Conservation (phyloP, 2,113 vertebrate genomes). For the Xenopus tropicalis region DNA sequence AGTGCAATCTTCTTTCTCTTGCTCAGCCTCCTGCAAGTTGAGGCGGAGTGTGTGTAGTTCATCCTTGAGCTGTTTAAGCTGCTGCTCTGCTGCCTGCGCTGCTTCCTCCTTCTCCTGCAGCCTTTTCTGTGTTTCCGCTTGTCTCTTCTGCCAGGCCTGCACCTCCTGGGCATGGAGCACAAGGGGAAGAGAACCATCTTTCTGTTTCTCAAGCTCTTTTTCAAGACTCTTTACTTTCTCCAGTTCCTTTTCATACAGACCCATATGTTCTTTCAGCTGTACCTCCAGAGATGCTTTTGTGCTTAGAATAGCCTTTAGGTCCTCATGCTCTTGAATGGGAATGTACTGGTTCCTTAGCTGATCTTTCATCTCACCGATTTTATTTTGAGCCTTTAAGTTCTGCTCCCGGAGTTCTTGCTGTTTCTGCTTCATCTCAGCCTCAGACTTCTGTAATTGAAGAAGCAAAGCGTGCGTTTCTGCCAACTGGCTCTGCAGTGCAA, state of each 20-base stretch:
- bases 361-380: slow-evolving; percentile 21
- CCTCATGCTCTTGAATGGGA: slow-evolving; percentile 62
- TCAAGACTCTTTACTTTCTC: slow-evolving; percentile 60
- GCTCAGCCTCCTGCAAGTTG: slow-evolving; percentile 65
- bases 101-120: slow-evolving; percentile 76
- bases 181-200: slow-evolving; percentile 55
- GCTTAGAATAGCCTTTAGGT: slow-evolving; percentile 63
- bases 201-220: slow-evolving; percentile 64
- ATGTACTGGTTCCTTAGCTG: slow-evolving; percentile 42
- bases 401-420: slow-evolving; percentile 4
- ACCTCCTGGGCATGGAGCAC: slow-evolving; percentile 59
- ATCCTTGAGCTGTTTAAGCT: slow-evolving; percentile 48
- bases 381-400: neutral
- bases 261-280: slow-evolving; percentile 64
- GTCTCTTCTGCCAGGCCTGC: slow-evolving; percentile 67
- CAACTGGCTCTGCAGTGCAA: slow-evolving; percentile 8
- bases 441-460: neutral
- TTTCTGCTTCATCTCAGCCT: slow-evolving; percentile 1
- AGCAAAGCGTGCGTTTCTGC: slow-evolving; percentile 1
- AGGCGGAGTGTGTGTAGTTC: neutral
- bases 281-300: slow-evolving; percentile 63
- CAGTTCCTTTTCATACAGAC: slow-evolving; percentile 55
- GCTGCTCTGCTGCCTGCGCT: slow-evolving; percentile 56
- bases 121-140: slow-evolving; percentile 46
- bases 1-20: slow-evolving; percentile 51